Evolutionary conservation across 1,140 invertebrate species (phyloP).

Genomic region (Sycobia sp.): DNA sequence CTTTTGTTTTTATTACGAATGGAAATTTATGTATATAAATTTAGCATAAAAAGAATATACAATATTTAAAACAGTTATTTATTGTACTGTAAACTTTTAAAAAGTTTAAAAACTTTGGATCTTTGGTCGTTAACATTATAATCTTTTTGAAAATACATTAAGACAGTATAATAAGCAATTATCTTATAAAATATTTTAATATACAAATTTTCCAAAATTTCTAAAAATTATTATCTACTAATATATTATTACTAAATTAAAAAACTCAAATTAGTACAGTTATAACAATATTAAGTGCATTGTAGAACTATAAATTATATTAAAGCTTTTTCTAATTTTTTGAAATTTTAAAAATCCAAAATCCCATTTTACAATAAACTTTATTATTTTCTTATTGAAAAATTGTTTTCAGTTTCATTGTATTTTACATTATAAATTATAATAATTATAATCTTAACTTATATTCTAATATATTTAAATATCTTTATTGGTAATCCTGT

Average conservation of each 20-base stretch:
- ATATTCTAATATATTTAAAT: no score
- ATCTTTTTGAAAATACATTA: constrained; percentile 33
- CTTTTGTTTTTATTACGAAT: no score
- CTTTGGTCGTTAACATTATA: constrained; percentile 61
- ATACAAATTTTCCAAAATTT: neutral
- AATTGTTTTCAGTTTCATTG: no score
- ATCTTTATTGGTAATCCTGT: no score
- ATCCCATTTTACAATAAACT: constrained; percentile 26
- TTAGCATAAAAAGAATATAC: constrained; percentile 4
- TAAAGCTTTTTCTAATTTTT: constrained; percentile 12
- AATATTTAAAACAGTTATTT: constrained; percentile 39
- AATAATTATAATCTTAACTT: no score
- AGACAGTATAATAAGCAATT: no score
- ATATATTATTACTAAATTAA: constrained; percentile 4
- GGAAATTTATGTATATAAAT: constrained; percentile 5
- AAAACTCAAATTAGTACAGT: no score
- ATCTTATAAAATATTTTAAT: constrained; percentile 5
- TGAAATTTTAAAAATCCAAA: constrained; percentile 15
- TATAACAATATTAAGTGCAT: no score
- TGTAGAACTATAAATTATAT: constrained; percentile 21
- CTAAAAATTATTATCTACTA: neutral
- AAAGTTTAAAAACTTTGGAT: constrained; percentile 51
- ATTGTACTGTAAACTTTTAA: constrained; percentile 44
- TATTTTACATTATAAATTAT: no score
- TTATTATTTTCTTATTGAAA: constrained; percentile 1